A percentile compares a stretch with the other conserved stretches of the same genome.
phyloP scores from a whole-genome alignment of 2,797 vertebrate genomes.

The Gastrophryne carolinensis region DNA sequence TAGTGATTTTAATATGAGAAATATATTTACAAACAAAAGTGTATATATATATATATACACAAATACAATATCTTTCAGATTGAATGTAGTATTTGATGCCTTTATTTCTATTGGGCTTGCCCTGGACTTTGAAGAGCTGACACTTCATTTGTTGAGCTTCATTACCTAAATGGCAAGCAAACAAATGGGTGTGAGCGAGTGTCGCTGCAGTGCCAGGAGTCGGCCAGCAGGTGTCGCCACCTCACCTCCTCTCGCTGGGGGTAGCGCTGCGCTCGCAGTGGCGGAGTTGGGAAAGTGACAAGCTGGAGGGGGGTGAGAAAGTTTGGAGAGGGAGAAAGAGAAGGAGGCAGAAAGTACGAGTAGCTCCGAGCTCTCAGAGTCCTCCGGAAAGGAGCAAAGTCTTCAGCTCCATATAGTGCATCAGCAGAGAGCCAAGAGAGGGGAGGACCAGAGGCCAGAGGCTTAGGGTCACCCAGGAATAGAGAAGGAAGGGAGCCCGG shows the following conservation, averaged over 20 bases:
- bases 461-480: conserved; percentile 1
- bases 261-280: conserved; percentile 44
- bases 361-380: conserved; percentile 47
- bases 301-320: conserved; percentile 55
- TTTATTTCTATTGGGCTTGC: no score
- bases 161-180: no score
- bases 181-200: no score
- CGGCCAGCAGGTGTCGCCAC: conserved; percentile 67
- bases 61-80: no score
- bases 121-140: no score
- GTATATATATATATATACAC: no score
- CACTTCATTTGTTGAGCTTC: no score
- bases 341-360: conserved; percentile 45
- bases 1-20: no score
- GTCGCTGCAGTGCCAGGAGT: background rate
- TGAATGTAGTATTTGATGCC: no score
- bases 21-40: no score
- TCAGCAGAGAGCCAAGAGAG: conserved; percentile 20
- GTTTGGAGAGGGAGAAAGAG: conserved; percentile 37
- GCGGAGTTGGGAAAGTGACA: conserved; percentile 59
- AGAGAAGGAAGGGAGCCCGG: conserved; percentile 15
- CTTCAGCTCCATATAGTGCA: conserved; percentile 32
- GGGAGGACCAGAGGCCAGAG: background rate
- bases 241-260: conserved; percentile 37
- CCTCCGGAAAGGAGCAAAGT: conserved; percentile 48